Evolutionary conservation across 2,888 invertebrate genomes (phyloP), one percentile per base, ranked within the genome.

Genomic region (Eupithecia abbreviata): DNA sequence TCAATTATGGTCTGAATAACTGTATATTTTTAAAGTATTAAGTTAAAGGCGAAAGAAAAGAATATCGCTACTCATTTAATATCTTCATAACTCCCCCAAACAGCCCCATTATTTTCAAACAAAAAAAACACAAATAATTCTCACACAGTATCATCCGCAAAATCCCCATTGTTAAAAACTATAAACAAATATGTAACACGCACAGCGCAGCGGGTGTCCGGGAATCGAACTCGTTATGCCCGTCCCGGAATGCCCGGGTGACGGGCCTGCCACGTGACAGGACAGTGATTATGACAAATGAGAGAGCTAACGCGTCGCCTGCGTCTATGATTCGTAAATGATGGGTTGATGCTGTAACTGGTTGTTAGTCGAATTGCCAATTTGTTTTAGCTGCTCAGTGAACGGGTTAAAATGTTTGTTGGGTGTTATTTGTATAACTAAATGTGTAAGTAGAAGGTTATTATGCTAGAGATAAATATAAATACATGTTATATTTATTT

Each of bases 131-230:
- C 42, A 18, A 65, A 72, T 43, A 62, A 47, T 51, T 58, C 73
- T 49, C 69, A 73, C 66, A 67, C 45, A 74, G 66, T 72, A 78
- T 76, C 71, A 76, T 49, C 73, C 45, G 41, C 47, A 58, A 67
- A 74, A 68, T 73, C 67, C 62, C 69, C 71, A 77, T 79, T 80
- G 79, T 79, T 77, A 77, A 78, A 77, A 79, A 78, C 78, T 77
- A 73, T 82, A 80, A 85, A 86, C 83, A 86, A 84, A 80, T 81
- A 81, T 82, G 80, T 79, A 78, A 82, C 81, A 82, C 81, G 88
- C 75, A 77, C 86, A 51, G 88, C 86, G 42, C 91, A 84, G 90
- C 90, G 90, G 91, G 91, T 84, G 89, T 85, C 85, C 89, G 90
- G 88, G 91, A 91, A 89, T 81, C 76, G 77, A 73, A 73, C 87